Conservation (phyloP, 64 coral and sea anemone species). For the Dendrophyllia cribrosa region DNA sequence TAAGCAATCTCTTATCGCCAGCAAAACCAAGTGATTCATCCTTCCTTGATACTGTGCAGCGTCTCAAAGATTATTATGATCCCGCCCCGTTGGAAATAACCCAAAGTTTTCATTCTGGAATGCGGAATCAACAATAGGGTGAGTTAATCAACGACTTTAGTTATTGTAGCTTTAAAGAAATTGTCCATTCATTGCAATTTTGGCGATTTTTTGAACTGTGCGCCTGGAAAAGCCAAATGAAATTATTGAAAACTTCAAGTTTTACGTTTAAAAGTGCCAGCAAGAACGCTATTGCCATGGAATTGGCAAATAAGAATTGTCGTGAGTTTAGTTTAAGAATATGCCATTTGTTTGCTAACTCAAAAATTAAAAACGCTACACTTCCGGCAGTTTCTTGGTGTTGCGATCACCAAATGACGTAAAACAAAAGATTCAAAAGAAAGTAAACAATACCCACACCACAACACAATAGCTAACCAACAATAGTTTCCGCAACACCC, state of each 20-base stretch:
- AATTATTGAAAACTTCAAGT: constrained; percentile 7
- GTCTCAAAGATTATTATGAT: constrained; percentile 17
- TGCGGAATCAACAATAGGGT: constrained; percentile 31
- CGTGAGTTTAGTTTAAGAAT: no score
- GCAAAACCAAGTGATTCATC: neutral
- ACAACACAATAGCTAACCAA: no score
- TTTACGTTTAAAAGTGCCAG: constrained; percentile 23
- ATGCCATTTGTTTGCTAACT: no score
- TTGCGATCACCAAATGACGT: no score
- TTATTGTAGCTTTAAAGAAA: constrained; percentile 38
- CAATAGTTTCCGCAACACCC: no score
- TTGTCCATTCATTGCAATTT: constrained; percentile 42
- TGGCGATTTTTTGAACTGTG: neutral
- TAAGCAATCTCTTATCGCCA: constrained; percentile 45
- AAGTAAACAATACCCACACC: no score
- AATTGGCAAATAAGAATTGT: no score
- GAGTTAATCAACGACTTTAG: constrained; percentile 16
- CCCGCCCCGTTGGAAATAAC: constrained; percentile 14
- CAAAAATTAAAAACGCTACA: no score
- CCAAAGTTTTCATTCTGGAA: constrained; percentile 54
- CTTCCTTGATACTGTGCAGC: neutral
- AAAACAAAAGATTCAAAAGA: no score
- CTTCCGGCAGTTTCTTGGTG: no score
- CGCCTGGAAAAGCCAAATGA: constrained; percentile 15
- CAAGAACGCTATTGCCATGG: constrained; percentile 35